Base-by-base conservation (phyloP, 2,113 vertebrate genomes). In the Piprites chloris region DNA sequence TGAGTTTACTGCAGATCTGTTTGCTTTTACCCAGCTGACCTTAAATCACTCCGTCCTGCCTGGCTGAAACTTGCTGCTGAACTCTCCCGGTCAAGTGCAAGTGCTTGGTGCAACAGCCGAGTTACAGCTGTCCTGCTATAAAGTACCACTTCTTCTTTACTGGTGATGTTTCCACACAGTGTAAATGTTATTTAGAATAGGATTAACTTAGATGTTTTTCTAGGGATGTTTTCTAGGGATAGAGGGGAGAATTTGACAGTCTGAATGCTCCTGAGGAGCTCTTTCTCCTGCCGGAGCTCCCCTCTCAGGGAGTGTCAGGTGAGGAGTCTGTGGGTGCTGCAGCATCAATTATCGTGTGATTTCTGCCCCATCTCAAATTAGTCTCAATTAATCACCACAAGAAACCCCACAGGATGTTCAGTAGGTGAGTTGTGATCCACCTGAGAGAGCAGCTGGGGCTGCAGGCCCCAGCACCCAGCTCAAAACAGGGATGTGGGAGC, bases 131-230 rank as follows among this genome's bases (percentile, higher is more conserved):
- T 21, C 30, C 59, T 5, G 12, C 18, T 21, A 50, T 5, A 44
- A 73, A 39, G 68, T 74, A 81, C 28, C 23, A 30, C 46, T 86
- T 44, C 37, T 58, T 37, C 46, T 52, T 37, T 12, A 12, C 27
- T 39, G 46, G 69, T 74, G 50, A 6, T 2, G 3, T 32, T 67
- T 28, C 76, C 58, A 72, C 0, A 6, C 6, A 50, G 33, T 47
- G 66, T 13, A 35, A 44, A 12, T 27, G 1, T 33, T 17, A 0
- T 0, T 30, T 14, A 8, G 46, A 69, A 39, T 1, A 12, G 9
- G 20, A 47, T 41, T n/a, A 32, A 37, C 4, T n/a, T 3, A 1
- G 14, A 5, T 9, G 1, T 47, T 44, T 72, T 41, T 37, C 46
- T 27, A 58, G 28, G 2, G 18, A 0, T 47, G 44, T 83, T 76